These are phyloP conservation scores for Bugulina stolonifera DNA, from an alignment of 2,888 invertebrate genomes.

Conservation along the genomic window DNA sequence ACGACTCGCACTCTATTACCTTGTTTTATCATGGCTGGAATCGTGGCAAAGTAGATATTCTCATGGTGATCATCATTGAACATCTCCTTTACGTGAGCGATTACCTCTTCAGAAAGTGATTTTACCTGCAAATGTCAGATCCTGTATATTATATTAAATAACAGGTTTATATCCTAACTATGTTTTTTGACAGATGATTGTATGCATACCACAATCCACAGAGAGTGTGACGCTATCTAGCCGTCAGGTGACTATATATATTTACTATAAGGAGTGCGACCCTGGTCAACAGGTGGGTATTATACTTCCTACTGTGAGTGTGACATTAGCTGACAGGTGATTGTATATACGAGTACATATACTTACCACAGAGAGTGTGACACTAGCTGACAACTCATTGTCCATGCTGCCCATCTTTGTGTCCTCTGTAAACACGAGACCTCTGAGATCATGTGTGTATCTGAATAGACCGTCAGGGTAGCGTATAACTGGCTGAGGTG, in stretches of 20 bases:
- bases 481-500: neutral
- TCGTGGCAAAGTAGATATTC: constrained; percentile 20
- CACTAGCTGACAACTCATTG: neutral
- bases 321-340: no score
- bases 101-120: constrained; percentile 16
- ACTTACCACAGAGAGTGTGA: constrained; percentile 19
- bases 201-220: no score
- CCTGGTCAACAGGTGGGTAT: no score
- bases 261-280: no score
- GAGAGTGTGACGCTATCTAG: no score
- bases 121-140: constrained; percentile 3
- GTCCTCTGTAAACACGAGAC: neutral
- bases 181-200: no score
- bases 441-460: neutral
- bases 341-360: no score
- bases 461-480: constrained; percentile 7
- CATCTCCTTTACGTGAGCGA: constrained; percentile 13
- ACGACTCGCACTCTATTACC: neutral
- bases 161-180: no score
- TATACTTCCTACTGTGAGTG: no score
- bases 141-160: no score
- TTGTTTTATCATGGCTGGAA: constrained; percentile 14
- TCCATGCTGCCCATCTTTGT: constrained; percentile 13
- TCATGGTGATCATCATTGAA: constrained; percentile 26
- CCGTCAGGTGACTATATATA: no score